Percentiles rank a stretch among this genome's conserved stretches.
Conservation (phyloP, 2,888 invertebrate genomes). For the Agrilus mali region DNA sequence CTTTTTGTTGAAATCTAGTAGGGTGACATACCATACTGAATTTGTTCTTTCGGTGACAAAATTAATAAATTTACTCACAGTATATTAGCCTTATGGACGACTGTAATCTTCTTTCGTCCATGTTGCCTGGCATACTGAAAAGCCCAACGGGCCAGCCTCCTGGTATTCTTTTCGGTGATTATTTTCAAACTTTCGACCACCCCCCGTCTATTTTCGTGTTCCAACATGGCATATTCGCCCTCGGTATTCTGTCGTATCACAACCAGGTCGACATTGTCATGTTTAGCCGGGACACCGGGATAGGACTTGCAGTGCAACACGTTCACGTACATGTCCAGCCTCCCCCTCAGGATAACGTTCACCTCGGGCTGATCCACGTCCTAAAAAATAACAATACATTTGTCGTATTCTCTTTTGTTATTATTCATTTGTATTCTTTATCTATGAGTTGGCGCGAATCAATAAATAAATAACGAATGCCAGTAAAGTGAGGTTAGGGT, state of each 20-base stretch:
- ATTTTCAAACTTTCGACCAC: conserved; percentile 50
- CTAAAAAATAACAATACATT: no score
- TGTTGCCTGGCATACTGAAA: conserved; percentile 44
- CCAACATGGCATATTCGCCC: conserved; percentile 49
- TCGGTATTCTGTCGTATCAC: conserved; percentile 52
- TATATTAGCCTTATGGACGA: conserved; percentile 52
- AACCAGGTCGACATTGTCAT: conserved; percentile 40
- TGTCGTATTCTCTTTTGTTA: no score
- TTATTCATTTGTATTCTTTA: no score
- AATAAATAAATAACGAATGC: no score
- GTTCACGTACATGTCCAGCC: conserved; percentile 44
- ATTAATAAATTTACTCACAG: conserved; percentile 30
- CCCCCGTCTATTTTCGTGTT: conserved; percentile 46
- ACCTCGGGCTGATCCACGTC: conserved; percentile 16
- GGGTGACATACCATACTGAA: no score
- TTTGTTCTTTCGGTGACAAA: no score
- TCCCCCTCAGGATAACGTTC: conserved; percentile 41
- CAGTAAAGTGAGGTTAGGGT: no score
- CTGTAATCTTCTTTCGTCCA: conserved; percentile 45
- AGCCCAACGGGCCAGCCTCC: conserved; percentile 45
- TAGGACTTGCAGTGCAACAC: conserved; percentile 41
- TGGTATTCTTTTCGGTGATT: conserved; percentile 37
- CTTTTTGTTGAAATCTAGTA: no score
- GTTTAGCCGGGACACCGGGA: conserved; percentile 33
- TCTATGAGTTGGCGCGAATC: no score